phyloP scores from a whole-genome alignment of 1,140 invertebrate genomes.

The Macrocentrus cingulum region DNA sequence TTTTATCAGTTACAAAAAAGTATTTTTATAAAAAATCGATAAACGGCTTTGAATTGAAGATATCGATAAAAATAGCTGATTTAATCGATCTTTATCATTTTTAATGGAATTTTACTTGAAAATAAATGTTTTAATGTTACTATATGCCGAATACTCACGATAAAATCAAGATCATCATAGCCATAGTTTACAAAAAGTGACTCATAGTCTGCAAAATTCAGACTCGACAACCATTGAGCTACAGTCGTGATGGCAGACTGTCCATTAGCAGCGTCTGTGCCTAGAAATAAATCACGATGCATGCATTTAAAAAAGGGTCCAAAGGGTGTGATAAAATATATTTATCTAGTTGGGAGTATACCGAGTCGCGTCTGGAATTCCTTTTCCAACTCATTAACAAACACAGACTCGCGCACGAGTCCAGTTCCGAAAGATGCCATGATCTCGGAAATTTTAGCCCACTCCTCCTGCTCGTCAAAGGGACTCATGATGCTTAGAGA shows the following conservation, averaged over 20 bases:
- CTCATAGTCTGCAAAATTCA: constrained; percentile 83
- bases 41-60: too few relatives aligned
- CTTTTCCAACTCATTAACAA: constrained; percentile 79
- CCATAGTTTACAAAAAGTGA: constrained; percentile 82
- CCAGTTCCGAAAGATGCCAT: constrained; percentile 88
- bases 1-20: too few relatives aligned
- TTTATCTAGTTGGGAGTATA: too few relatives aligned
- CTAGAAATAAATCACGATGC: constrained; percentile 39
- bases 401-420: constrained; percentile 77
- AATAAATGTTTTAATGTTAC: neutral
- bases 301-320: too few relatives aligned
- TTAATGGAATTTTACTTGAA: neutral
- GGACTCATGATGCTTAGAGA: constrained; percentile 78
- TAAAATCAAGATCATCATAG: constrained; percentile 89
- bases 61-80: too few relatives aligned
- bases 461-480: constrained; percentile 90
- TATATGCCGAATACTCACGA: constrained; percentile 69
- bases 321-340: too few relatives aligned
- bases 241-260: constrained; percentile 60
- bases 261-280: constrained; percentile 49
- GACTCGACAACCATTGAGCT: constrained; percentile 75
- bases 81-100: too few relatives aligned
- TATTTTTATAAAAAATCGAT: too few relatives aligned
- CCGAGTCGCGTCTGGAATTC: constrained; percentile 77
- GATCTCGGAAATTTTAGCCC: constrained; percentile 92